Conservation (phyloP, 2,113 vertebrate genomes). For the Phalacrocorax carbo region DNA sequence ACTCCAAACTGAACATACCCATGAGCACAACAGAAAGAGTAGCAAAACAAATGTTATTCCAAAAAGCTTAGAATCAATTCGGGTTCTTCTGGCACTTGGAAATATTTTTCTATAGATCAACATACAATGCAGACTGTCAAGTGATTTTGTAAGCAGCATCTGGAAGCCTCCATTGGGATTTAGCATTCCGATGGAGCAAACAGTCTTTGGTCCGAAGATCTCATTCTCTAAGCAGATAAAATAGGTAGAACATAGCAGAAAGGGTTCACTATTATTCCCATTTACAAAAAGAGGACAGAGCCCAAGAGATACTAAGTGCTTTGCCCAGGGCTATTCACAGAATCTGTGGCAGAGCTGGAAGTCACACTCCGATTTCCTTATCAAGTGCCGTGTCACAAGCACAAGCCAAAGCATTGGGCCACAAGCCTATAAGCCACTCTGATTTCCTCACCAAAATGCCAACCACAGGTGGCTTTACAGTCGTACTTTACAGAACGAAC, state of each 20-base stretch:
- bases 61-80: neutral
- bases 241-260: neutral
- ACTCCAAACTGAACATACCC: neutral
- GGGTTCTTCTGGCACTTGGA: neutral
- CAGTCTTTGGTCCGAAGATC: neutral
- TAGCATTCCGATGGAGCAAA: neutral
- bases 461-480: neutral
- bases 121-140: neutral
- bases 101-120: neutral
- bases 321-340: neutral
- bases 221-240: conserved; percentile 1
- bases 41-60: neutral
- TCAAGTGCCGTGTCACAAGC: neutral
- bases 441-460: neutral
- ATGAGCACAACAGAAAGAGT: neutral
- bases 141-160: neutral
- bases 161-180: neutral
- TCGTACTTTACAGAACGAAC: accelerated
- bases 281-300: neutral
- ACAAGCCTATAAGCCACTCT: neutral
- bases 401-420: neutral
- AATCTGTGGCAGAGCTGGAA: neutral
- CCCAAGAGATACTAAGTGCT: neutral
- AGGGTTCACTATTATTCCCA: neutral
- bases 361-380: neutral